Conservation (phyloP, 2,797 vertebrate genomes). For the Phalanger gymnotis region DNA sequence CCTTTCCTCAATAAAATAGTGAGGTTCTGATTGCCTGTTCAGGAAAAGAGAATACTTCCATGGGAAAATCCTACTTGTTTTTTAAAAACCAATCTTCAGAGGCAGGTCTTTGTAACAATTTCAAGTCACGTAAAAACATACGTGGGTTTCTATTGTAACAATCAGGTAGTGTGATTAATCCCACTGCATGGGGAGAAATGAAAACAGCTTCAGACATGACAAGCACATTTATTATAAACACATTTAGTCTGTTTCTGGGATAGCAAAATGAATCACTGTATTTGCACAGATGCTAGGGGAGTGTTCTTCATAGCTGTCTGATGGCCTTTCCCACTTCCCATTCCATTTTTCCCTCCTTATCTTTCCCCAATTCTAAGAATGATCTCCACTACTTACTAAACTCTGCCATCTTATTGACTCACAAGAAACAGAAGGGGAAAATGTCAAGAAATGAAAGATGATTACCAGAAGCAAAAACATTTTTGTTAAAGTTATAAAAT, state of each 20-base stretch:
- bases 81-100: slow-evolving; percentile 19
- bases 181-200: neutral
- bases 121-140: neutral
- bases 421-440: neutral
- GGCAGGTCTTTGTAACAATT: slow-evolving; percentile 34
- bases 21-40: neutral
- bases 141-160: neutral
- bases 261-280: neutral
- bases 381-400: neutral
- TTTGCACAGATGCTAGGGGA: neutral
- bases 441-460: neutral
- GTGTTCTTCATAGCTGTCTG: neutral
- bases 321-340: neutral
- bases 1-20: neutral
- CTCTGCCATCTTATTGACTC: slow-evolving; percentile 3
- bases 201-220: neutral
- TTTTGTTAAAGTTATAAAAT: neutral
- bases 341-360: neutral
- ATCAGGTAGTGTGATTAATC: neutral
- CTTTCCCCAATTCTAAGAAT: neutral
- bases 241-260: neutral
- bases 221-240: neutral
- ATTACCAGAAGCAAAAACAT: slow-evolving; percentile 10
- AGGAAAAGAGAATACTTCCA: slow-evolving; percentile 44
- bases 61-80: neutral